Evolutionary conservation across 2,888 invertebrate genomes (phyloP), one percentile per base, ranked within the genome.

Genomic region (Xanthia togata): DNA sequence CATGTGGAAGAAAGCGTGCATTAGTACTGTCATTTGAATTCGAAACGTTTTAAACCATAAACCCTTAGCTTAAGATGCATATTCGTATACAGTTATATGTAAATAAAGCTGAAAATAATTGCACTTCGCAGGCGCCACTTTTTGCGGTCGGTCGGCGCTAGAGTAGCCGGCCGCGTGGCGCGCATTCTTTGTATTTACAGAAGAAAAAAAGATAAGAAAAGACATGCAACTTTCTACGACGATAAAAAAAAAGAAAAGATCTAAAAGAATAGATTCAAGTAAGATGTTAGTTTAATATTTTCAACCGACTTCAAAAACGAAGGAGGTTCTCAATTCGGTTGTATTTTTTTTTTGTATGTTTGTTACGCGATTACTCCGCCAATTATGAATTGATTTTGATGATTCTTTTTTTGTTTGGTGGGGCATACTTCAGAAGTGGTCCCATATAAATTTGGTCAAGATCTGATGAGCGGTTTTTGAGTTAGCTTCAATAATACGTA

Each of bases 171-270:
- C 89, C 91, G 90, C 89, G 90, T 88, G 88, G 89, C 85, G 87
- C 81, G 89, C 92, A 92, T 93, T 92, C 92, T 93, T 92, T 88
- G 79, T 85, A 84, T 87, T 87, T 82, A 87, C 82, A 84, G 64
- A 84, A 80, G 70, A 71, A 76, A 77, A 84, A 80, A 83, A 44
- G 23, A 11, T 20, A 26, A 47, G 17, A 57, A 78, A 80, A 71
- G 60, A 73, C 79, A 79, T 87, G 88, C 87, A 89, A 89, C 90
- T 92, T 92, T 92, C 89, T 90, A 88, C 87, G 79, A 77, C 77
- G 84, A 74, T 82, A 75, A 68, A n/a, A n/a, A n/a, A n/a, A n/a
- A n/a, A n/a, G n/a, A n/a, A n/a, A n/a, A n/a, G n/a, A n/a, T n/a
- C n/a, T n/a, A n/a, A n/a, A n/a, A 55, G 20, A 74, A 55, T 47